Conservation (phyloP, 23 tunicate species). For the Oikopleura vanhoeffeni region DNA sequence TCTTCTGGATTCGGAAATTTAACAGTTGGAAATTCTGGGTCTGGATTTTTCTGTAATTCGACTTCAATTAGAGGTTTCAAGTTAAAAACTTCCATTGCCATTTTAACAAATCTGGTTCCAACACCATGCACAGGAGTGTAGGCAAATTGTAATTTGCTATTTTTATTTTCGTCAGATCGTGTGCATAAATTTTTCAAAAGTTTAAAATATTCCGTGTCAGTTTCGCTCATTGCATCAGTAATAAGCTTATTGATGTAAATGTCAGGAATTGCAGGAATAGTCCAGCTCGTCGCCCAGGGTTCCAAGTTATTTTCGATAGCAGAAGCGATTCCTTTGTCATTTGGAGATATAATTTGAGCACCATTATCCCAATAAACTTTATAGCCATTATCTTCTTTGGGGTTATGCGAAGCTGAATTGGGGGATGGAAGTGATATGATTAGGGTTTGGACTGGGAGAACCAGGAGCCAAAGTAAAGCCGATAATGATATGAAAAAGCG, state of each 20-base stretch:
- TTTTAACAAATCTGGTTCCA: constrained; percentile 19
- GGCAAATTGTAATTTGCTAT: constrained; percentile 30
- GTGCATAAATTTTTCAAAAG: neutral
- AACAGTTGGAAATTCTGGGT: constrained; percentile 90
- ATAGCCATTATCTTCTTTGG: constrained; percentile 98
- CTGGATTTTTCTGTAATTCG: constrained; percentile 58
- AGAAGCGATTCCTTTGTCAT: constrained; percentile 25
- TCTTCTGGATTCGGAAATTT: constrained; percentile 89
- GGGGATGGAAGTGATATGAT: too few relatives aligned
- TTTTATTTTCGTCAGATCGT: constrained; percentile 17
- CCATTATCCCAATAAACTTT: constrained; percentile 92
- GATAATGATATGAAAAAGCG: too few relatives aligned
- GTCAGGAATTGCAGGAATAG: neutral
- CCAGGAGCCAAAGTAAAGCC: too few relatives aligned
- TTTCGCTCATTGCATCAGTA: neutral
- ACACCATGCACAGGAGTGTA: constrained; percentile 99
- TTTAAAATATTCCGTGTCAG: neutral
- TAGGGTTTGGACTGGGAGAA: too few relatives aligned
- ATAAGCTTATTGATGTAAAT: neutral
- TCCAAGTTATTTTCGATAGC: neutral
- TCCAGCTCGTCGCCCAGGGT: neutral
- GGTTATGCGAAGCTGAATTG: constrained; percentile 97
- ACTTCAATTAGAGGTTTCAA: constrained; percentile 29
- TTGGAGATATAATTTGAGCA: constrained; percentile 83
- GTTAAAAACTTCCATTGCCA: neutral